Percentiles rank a stretch among this genome's conserved stretches.
Evolutionary conservation across 2,113 vertebrate genomes (phyloP).

Genomic region (Malurus cyaneus): DNA sequence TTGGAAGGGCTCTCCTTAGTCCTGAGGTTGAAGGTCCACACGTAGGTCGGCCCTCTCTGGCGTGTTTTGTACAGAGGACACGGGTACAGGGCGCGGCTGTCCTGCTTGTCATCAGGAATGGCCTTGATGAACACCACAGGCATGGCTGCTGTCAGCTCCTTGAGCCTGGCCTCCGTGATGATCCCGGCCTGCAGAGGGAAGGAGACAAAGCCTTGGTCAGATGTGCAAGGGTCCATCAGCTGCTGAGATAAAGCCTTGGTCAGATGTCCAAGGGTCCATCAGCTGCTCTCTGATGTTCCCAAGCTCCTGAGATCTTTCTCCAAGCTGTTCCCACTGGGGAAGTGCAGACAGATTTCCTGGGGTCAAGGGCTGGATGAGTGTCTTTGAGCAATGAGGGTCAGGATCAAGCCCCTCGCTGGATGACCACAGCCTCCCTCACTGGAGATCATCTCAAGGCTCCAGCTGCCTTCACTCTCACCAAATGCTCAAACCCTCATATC

Average conservation of each 20-base stretch:
- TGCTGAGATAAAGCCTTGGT: background rate
- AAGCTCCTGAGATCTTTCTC: background rate
- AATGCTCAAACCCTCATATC: background rate
- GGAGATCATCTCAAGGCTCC: background rate
- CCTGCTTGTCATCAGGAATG: constrained; percentile 85
- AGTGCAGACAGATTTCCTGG: background rate
- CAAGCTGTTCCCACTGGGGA: background rate
- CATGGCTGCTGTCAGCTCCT: constrained; percentile 88
- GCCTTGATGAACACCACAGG: constrained; percentile 91
- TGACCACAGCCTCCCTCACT: background rate
- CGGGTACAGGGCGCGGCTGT: constrained; percentile 76
- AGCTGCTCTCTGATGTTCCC: fast-evolving
- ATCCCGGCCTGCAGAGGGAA: constrained; percentile 75
- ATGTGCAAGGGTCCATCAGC: background rate
- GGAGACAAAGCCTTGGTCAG: background rate
- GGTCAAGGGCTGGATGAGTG: background rate
- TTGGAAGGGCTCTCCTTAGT: constrained; percentile 89
- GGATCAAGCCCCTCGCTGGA: background rate
- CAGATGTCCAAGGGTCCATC: background rate
- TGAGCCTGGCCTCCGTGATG: constrained; percentile 84
- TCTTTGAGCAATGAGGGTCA: background rate
- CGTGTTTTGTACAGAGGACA: constrained; percentile 93
- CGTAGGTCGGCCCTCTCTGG: constrained; percentile 88
- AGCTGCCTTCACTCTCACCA: background rate
- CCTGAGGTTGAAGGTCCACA: constrained; percentile 96